Evolutionary conservation across 2,797 vertebrate species (phyloP).

Genomic region (Eospalax fontanierii): DNA sequence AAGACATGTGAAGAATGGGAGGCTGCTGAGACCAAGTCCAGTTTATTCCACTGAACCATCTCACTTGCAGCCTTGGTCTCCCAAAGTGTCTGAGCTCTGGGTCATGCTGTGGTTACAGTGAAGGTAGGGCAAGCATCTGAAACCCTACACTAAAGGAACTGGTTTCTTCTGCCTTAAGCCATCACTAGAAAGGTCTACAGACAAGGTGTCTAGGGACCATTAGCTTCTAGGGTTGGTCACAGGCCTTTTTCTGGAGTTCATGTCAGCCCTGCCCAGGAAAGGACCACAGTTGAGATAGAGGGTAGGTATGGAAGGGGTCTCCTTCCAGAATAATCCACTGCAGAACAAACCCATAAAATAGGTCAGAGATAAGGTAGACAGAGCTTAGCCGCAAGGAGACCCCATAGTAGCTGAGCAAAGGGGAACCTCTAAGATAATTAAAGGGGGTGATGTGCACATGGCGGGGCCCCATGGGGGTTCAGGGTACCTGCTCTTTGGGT

Average conservation of each 20-base stretch:
- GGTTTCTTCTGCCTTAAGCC: not conserved
- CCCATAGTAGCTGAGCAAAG: too few relatives aligned
- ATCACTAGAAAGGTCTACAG: not conserved
- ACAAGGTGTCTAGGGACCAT: too few relatives aligned
- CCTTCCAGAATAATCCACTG: not conserved
- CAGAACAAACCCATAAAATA: not conserved
- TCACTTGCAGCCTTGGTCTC: not conserved
- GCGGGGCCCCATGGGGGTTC: not conserved
- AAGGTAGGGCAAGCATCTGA: not conserved
- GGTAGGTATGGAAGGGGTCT: not conserved
- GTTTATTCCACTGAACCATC: not conserved
- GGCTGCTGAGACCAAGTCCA: too few relatives aligned
- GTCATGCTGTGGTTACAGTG: too few relatives aligned
- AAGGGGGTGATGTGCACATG: not conserved
- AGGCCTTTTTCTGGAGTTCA: not conserved
- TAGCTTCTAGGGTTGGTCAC: not conserved
- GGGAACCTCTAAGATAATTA: not conserved
- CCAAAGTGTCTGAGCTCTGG: too few relatives aligned
- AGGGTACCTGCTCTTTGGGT: not conserved
- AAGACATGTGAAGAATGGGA: not conserved
- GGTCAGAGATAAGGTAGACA: not conserved
- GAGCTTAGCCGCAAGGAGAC: not conserved
- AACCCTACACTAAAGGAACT: not conserved
- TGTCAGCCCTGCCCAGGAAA: rapidly evolving
- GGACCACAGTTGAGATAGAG: too few relatives aligned